Percentiles rank a stretch among this genome's conserved stretches.
phyloP scores from a whole-genome alignment of 2,113 vertebrate genomes.

The Brachirus orientalis region DNA sequence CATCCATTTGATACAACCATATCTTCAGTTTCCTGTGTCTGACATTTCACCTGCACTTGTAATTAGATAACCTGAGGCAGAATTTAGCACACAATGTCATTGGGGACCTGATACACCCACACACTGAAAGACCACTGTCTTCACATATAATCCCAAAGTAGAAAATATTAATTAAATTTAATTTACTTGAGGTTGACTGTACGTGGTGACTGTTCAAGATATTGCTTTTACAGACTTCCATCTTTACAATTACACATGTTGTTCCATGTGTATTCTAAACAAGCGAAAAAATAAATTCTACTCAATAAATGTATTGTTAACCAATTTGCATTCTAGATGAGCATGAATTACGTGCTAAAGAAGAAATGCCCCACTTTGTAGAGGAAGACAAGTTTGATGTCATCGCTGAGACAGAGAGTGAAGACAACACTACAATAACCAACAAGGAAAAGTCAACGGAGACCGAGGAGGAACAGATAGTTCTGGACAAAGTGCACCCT shows the following conservation, averaged over 20 bases:
- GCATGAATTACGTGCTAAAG: constrained; percentile 25
- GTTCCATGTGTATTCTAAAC: no score
- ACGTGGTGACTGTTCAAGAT: no score
- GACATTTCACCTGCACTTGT: not conserved
- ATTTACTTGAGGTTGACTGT: no score
- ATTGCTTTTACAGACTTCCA: no score
- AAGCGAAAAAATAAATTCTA: no score
- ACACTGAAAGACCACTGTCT: not conserved
- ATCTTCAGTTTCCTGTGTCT: not conserved
- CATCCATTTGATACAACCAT: not conserved
- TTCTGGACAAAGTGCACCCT: constrained; percentile 22
- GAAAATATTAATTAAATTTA: no score
- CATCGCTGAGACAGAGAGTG: constrained; percentile 14
- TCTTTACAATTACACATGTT: no score
- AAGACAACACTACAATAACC: constrained; percentile 30
- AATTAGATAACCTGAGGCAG: not conserved
- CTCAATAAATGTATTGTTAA: no score
- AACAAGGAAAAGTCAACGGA: constrained; percentile 20
- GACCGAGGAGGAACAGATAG: constrained; percentile 21
- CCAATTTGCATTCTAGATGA: constrained; percentile 29
- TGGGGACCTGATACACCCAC: not conserved
- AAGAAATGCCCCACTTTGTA: not conserved
- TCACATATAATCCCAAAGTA: no score
- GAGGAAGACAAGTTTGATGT: constrained; percentile 10
- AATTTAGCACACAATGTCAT: not conserved